Conservation (phyloP, 2,888 invertebrate species). For the Cataglyphis cursor region DNA sequence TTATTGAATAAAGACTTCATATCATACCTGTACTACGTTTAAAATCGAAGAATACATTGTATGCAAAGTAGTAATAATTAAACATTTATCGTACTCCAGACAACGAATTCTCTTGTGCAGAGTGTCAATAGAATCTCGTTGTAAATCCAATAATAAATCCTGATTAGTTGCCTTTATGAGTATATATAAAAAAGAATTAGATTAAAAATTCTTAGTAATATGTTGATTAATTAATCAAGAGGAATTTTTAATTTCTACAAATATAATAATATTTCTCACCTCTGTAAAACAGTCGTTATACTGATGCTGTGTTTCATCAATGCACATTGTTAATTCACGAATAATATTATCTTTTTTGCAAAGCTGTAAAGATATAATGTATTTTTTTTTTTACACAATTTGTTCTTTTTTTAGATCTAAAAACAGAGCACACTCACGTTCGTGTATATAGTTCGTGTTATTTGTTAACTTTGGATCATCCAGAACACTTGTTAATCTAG, state of each 20-base stretch:
- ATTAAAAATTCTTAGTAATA: conserved; percentile 28
- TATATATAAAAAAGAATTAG: conserved; percentile 51
- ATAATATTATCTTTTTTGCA: conserved; percentile 78
- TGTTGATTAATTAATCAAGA: conserved; percentile 7
- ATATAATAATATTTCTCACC: conserved; percentile 70
- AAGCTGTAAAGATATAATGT: conserved; percentile 77
- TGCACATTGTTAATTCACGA: conserved; percentile 76
- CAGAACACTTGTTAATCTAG: conserved; percentile 34
- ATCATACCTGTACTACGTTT: conserved; percentile 80
- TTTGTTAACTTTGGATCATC: conserved; percentile 42
- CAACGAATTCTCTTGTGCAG: conserved; percentile 78
- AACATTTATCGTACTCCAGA: conserved; percentile 73
- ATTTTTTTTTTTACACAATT: neutral
- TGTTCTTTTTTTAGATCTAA: neutral
- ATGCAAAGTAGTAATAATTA: conserved; percentile 75
- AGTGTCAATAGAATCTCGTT: conserved; percentile 79
- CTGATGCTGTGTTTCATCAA: conserved; percentile 81
- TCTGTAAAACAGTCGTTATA: conserved; percentile 83
- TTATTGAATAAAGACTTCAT: conserved; percentile 7
- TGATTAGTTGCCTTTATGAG: conserved; percentile 81
- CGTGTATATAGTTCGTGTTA: conserved; percentile 22
- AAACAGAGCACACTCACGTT: conserved; percentile 37
- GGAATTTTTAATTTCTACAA: conserved; percentile 18
- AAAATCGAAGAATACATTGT: conserved; percentile 80
- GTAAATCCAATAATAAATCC: conserved; percentile 80